Base-by-base conservation (phyloP, 2,113 vertebrate species). In the Gymnogyps californianus region DNA sequence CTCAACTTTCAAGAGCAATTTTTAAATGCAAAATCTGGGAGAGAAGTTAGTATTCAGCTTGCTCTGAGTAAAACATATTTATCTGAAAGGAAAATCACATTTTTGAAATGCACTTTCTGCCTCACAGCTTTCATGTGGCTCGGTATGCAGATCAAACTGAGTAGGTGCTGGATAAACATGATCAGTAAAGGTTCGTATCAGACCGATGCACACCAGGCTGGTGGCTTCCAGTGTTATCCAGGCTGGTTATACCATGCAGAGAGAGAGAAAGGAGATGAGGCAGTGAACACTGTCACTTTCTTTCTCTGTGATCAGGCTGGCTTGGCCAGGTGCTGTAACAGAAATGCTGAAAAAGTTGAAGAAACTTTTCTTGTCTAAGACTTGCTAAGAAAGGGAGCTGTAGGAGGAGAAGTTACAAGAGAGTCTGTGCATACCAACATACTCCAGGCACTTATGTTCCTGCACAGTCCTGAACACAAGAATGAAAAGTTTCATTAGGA, bases 51-150 rank as follows among this genome's bases (percentile, higher is more conserved):
- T 94, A 95, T 97, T 89, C 95, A 87, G 65, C 36, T 84, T 92
- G 69, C 93, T 97, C 77, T 15, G 65, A 92, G 94, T 82, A 84
- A 90, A 87, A 82, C 0, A 36, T 20, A 19, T 89, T 96, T 96
- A 96, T 97, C 96, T 96, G 90, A 92, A 93, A 96, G 83, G 93
- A 94, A 96, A 93, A 97, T 97, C 94, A 87, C 94, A 94, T 91
- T 96, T 97, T 94, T 79, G 89, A 97, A 95, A 95, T 96, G 83
- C 96, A 72, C 67, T 97, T 97, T 96, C 96, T 97, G 96, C 96
- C 93, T 97, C 97, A 96, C 57, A 91, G 95, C 89, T 90, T 92
- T 84, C 95, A 44, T 96, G 88, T 81, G 90, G 79, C 77, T 95
- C 0, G 0, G 80, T 92, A 97, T 97, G 96, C 95, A 97, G 94